Evolutionary conservation across 1,140 invertebrate genomes (phyloP), one percentile per base, ranked within the genome.

Genomic region (Dreissena polymorpha): DNA sequence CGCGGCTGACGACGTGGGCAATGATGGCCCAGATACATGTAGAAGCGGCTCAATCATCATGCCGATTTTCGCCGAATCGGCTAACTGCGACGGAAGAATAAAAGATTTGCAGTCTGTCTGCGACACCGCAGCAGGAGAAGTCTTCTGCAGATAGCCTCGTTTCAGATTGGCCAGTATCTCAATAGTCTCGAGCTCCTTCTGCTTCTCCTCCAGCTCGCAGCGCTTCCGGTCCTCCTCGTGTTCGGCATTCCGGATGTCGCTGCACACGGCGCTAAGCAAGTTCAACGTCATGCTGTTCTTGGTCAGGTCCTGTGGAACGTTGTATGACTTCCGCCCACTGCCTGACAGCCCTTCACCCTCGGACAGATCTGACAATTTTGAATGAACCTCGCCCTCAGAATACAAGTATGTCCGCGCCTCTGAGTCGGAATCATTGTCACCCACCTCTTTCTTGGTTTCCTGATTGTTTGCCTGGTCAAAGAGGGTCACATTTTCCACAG

Each of bases 131-230:
- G 27, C 27, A n/a, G 50, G 18, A 0, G 29, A 2, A 10, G 76
- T 69, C 39, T 78, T 78, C 18, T 78, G 76, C 67, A 68, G 65
- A 0, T 21, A 57, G 21, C 79, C 79, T 68, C 79, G 16, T 67
- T 74, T 73, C 25, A 82, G 57, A 29, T 74, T 74, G 25, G 79
- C 71, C 21, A 82, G 53, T 53, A 82, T 82, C 57, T 82, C 79
- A 74, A 82, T 82, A 0, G 79, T 82, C 53, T 82, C 79, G 21
- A 82, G 60, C 53, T 82, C 79, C 25, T 82, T 82, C 57, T 82
- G 79, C 29, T 72, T 73, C 39, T 82, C 79, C 65, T 82, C 79
- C 0, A 74, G 49, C 29, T 73, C 79, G 53, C 74, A 67, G 18
- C 70, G 27, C 57, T 74, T 82, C 39, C 67, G 10, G 25, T 82